Base-by-base conservation (phyloP, 2,888 invertebrate species). In the Diogma glabrata region DNA sequence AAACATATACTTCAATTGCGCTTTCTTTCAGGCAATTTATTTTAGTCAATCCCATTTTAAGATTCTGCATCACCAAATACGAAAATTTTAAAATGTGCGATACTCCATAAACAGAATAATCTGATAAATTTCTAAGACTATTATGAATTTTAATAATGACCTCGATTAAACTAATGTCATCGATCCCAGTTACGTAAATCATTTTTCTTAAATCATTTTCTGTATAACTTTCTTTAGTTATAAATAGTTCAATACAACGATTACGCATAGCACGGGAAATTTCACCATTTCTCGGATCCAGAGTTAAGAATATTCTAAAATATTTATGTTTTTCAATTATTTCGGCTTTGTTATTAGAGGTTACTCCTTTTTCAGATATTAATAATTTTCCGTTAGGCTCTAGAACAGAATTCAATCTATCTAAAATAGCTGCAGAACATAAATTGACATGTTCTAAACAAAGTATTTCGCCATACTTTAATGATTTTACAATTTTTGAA, bases 221-320 rank as follows among this genome's bases (percentile, higher is more conserved):
- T 12, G 59, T 61, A 46, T 65, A 66, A 16, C 53, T 54, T 70
- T 87, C 64, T 17, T 61, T 61, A 16, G 54, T 53, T 3, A 69
- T 19, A 1, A 63, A 62, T 60, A 99, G 84, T 74, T 99, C 99
- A 0, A 99, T 81, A 3, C 97, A 95, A 61, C 99, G 78, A 69
- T 99, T 99, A 54, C 97, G 78, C 99, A 99, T 99, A 0, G 99
- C 99, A 59, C 91, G 79, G 1, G 99, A 99, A 57, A 99, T 87
- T 69, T 95, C 94, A 0, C 99, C 99, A 69, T 89, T 84, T 62
- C 83, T 84, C 0, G 96, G 91, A 70, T 99, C 91, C 82, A 96
- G 89, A 0, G 94, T 86, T 54, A 99, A 79, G 64, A 99, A 93
- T 33, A 97, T 78, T 57, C 95, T 80, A 67, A 99, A 99, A 64